These are phyloP conservation scores for Triops cancriformis DNA, from an alignment of 1,140 invertebrate genomes.

Conservation along the genomic window DNA sequence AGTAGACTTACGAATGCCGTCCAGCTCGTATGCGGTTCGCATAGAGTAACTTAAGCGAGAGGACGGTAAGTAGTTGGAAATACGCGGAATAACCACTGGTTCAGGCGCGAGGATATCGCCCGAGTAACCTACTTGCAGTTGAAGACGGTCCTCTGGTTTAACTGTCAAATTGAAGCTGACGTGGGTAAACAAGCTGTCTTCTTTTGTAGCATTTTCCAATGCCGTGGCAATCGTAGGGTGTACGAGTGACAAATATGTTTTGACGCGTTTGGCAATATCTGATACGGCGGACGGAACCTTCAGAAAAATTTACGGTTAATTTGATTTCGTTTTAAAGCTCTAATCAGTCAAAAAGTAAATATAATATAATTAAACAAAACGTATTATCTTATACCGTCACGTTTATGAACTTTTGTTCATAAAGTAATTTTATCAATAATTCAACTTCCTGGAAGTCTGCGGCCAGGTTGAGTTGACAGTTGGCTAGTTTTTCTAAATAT, in stretches of 20 bases:
- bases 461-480: too few relatives aligned
- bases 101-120: background rate
- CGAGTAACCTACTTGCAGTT: background rate
- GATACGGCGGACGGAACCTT: background rate
- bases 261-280: background rate
- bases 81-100: background rate
- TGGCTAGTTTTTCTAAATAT: too few relatives aligned
- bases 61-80: background rate
- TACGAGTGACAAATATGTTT: background rate
- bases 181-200: background rate
- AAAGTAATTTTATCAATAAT: too few relatives aligned
- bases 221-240: background rate
- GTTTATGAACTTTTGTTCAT: too few relatives aligned
- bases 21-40: conserved; percentile 3
- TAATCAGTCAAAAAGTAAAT: too few relatives aligned
- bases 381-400: too few relatives aligned
- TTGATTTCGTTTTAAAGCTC: too few relatives aligned
- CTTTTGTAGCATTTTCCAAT: background rate
- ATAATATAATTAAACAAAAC: too few relatives aligned
- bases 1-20: conserved; percentile 10
- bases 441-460: too few relatives aligned
- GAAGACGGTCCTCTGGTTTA: background rate
- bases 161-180: background rate
- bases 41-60: background rate
- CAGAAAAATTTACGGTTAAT: background rate